These are phyloP conservation scores for Phortica variegata DNA, from an alignment of 1,140 invertebrate genomes.

Conservation along the genomic window DNA sequence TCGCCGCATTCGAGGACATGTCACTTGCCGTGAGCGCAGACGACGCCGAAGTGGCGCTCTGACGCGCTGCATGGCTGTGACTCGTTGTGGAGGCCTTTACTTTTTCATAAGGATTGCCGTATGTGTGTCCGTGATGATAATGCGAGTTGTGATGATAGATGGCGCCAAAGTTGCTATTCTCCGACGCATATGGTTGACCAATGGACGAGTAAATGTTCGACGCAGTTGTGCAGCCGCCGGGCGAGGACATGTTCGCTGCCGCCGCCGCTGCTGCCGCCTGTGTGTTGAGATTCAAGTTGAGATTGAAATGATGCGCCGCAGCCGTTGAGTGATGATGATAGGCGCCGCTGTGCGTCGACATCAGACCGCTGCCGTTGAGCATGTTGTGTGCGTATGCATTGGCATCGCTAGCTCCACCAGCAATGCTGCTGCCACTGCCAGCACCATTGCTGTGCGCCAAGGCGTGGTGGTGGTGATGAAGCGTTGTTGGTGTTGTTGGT, in stretches of 20 bases:
- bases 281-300: conserved; percentile 13
- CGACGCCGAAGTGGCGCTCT: conserved; percentile 19
- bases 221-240: conserved; percentile 25
- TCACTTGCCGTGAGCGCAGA: too few species aligned
- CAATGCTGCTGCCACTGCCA: too few species aligned
- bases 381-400: conserved; percentile 28
- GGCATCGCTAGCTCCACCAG: background rate
- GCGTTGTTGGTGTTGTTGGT: conserved; percentile 18
- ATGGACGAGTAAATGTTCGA: conserved; percentile 49
- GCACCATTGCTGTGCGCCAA: too few species aligned
- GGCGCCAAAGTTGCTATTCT: conserved; percentile 60
- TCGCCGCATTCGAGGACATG: too few species aligned
- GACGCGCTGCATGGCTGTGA: conserved; percentile 40
- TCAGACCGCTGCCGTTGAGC: conserved; percentile 16
- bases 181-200: conserved; percentile 57
- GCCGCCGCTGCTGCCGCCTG: background rate
- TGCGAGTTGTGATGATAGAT: conserved; percentile 58
- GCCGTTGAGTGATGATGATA: conserved; percentile 24
- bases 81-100: conserved; percentile 42
- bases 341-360: conserved; percentile 9
- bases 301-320: conserved; percentile 8
- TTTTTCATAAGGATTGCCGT: conserved; percentile 53
- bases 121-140: conserved; percentile 34
- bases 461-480: background rate
- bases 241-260: background rate